phyloP scores from a whole-genome alignment of 2,113 vertebrate genomes.

The Nicator chloris region DNA sequence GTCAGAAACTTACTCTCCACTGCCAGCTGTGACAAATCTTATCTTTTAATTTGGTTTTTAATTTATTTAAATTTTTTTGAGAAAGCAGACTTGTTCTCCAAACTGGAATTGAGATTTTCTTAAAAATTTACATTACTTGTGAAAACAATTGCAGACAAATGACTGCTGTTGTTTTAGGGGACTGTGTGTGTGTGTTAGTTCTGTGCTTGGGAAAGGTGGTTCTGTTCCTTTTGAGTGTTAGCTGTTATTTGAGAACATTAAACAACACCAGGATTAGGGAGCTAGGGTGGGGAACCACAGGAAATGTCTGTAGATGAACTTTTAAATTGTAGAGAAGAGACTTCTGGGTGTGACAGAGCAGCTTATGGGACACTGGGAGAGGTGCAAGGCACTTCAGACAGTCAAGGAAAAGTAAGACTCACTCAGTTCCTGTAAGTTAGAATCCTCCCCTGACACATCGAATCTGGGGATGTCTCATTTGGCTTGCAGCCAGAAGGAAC shows the following conservation, averaged over 20 bases:
- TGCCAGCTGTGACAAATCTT: neutral
- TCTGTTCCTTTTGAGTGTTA: neutral
- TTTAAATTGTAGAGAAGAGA: neutral
- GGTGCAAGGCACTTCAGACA: neutral
- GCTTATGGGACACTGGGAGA: neutral
- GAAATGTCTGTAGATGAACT: neutral
- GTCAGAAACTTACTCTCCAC: neutral
- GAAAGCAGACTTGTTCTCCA: neutral
- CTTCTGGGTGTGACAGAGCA: neutral
- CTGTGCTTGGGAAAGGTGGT: fast-evolving
- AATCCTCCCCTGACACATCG: neutral
- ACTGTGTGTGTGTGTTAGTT: neutral
- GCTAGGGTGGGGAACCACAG: neutral
- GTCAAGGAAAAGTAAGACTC: neutral
- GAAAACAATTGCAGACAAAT: neutral
- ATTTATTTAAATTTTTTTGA: neutral
- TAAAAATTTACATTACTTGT: neutral
- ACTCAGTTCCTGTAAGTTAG: neutral
- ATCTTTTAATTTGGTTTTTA: fast-evolving
- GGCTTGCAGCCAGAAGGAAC: neutral
- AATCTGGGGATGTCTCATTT: neutral
- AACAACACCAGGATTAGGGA: neutral
- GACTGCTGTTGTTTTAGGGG: neutral
- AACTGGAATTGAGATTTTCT: neutral
- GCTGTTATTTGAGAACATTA: neutral